A percentile compares a stretch with the other conserved stretches of the same genome.
Evolutionary conservation across 2,888 invertebrate genomes (phyloP).

Genomic region (Prenolepis imparis): DNA sequence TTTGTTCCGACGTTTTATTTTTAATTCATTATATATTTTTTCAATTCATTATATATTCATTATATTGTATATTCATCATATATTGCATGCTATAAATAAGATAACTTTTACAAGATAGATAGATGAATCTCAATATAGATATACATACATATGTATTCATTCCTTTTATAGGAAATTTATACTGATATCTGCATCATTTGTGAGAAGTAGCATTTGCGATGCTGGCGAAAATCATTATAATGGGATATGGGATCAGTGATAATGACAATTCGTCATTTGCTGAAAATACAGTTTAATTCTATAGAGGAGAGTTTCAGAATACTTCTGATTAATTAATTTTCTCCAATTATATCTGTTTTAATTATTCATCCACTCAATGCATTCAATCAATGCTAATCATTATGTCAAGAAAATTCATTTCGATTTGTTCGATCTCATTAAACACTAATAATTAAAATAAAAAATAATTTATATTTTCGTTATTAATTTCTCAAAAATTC

Average conservation of each 20-base stretch:
- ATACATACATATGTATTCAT: neutral
- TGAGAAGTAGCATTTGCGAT: neutral
- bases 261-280: neutral
- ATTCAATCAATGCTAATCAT: neutral
- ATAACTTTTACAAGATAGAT: neutral
- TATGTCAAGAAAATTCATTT: neutral
- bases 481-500: neutral
- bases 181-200: neutral
- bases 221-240: neutral
- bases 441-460: neutral
- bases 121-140: neutral
- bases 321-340: neutral
- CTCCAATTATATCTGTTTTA: neutral
- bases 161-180: neutral
- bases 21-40: neutral
- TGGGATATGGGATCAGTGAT: neutral
- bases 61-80: too few species aligned
- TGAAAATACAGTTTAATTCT: neutral
- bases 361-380: neutral
- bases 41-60: too few species aligned
- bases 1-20: neutral
- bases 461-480: neutral
- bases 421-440: neutral
- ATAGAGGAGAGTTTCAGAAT: neutral
- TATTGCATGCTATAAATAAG: neutral